Base-by-base conservation (phyloP, 2,888 invertebrate species). In the Polyommatus iphigenia region DNA sequence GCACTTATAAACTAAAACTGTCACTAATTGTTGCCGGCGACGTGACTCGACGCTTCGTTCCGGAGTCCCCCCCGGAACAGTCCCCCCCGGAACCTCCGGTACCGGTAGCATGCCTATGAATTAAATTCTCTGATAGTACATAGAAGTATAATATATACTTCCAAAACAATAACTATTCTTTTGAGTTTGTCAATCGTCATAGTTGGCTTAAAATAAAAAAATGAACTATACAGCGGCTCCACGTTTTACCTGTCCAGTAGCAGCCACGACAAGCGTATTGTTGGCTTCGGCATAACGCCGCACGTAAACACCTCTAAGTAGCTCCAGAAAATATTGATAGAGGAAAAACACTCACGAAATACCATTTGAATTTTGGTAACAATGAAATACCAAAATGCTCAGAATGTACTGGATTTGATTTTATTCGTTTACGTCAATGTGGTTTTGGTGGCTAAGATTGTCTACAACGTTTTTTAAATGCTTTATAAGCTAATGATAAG, bases 281-380 rank as follows among this genome's bases (percentile, higher is more conserved):
- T 86, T 83, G 85, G 82, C 84, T 85, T 80, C 78, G 79, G 81
- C 84, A 83, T 84, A 83, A 84, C 84, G 83, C 82, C 82, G 82
- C 81, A 76, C 79, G 86, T 84, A 87, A 87, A 86, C 85, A 87
- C 84, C 84, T 84, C 82, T 84, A 85, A 86, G 82, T 81, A 83
- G 81, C 81, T 82, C 78, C 79, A 82, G 80, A 82, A 83, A 84
- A 84, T 85, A 84, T 85, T 84, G 83, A 85, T 83, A 83, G 81
- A 81, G 79, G 82, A 81, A 83, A 83, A 83, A 82, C 82, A 82
- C 81, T 81, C 83, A 83, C 85, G 83, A 83, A 85, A 84, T 84
- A 81, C 79, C 81, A 83, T 82, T 83, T 79, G 80, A 77, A 79
- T 80, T 81, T 77, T 15, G 77, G 76, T 77, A 75, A 46, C 41